These are phyloP conservation scores for Oceanodroma leucorhoa DNA, from an alignment of 2,797 vertebrate genomes.

Conservation along the genomic window DNA sequence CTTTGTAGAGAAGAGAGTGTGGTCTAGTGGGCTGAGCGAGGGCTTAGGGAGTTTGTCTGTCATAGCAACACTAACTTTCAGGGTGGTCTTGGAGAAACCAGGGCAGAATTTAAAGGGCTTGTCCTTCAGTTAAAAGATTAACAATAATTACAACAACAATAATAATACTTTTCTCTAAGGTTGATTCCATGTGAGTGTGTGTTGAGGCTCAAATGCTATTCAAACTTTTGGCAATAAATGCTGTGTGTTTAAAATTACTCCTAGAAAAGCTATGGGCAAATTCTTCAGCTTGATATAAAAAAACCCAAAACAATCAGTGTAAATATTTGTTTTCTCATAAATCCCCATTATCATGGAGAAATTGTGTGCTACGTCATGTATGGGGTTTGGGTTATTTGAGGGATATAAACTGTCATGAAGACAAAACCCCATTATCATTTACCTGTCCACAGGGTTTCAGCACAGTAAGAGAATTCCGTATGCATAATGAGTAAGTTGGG, in stretches of 20 bases:
- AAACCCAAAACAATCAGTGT: too few species aligned
- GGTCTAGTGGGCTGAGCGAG: background rate
- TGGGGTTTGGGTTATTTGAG: too few species aligned
- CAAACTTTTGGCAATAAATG: background rate
- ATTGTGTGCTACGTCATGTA: too few species aligned
- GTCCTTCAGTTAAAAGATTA: background rate
- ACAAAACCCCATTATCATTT: too few species aligned
- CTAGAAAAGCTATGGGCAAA: too few species aligned
- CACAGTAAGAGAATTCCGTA: background rate
- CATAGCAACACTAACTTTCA: background rate
- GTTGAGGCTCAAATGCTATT: background rate
- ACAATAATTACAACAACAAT: background rate
- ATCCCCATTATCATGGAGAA: too few species aligned
- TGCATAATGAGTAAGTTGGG: background rate
- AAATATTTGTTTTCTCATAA: too few species aligned
- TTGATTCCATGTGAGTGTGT: background rate
- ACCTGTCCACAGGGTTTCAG: background rate
- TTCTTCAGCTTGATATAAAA: too few species aligned
- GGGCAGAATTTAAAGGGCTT: background rate
- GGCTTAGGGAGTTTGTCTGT: background rate
- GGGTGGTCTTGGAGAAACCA: constrained; percentile 25
- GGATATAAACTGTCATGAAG: too few species aligned
- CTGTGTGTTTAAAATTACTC: background rate
- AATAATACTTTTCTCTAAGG: background rate
- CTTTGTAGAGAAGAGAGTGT: background rate